Evolutionary conservation across 2,888 invertebrate species (phyloP).

Genomic region (Ichneumoninae sp.): DNA sequence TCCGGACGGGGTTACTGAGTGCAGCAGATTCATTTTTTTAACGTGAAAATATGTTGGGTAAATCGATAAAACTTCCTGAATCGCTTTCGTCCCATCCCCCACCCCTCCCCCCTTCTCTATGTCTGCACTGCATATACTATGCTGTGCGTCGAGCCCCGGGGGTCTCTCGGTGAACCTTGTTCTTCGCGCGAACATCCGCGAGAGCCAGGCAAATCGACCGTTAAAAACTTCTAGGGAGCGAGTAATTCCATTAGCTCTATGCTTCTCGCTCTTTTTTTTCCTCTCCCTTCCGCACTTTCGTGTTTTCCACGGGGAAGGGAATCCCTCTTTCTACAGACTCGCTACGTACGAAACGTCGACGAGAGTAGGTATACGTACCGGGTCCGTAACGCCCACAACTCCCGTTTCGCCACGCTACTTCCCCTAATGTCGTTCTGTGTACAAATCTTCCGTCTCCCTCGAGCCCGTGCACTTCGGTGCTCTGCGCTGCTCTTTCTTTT

Average conservation of each 20-base stretch:
- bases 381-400: slow-evolving; percentile 42
- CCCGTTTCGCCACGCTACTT: slow-evolving; percentile 52
- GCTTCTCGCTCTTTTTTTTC: slow-evolving; percentile 41
- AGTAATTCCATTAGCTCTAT: slow-evolving; percentile 79
- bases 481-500: slow-evolving; percentile 4
- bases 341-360: slow-evolving; percentile 22
- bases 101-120: neutral
- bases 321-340: neutral
- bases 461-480: neutral
- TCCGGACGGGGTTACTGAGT: neutral
- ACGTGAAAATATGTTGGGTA: neutral
- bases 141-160: slow-evolving; percentile 3
- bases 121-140: neutral
- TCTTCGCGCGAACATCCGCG: slow-evolving; percentile 40
- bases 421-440: slow-evolving; percentile 51
- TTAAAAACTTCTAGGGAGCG: slow-evolving; percentile 81
- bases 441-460: neutral
- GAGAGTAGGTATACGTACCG: slow-evolving; percentile 33
- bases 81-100: neutral
- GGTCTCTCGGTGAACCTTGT: slow-evolving; percentile 36
- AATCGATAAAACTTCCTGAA: neutral
- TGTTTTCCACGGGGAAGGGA: slow-evolving; percentile 39
- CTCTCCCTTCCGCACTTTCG: slow-evolving; percentile 5
- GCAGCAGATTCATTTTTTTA: neutral
- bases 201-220: slow-evolving; percentile 82